These are phyloP conservation scores for Phoxinus dragarum DNA, from an alignment of 2,797 vertebrate species.

Conservation along the genomic window DNA sequence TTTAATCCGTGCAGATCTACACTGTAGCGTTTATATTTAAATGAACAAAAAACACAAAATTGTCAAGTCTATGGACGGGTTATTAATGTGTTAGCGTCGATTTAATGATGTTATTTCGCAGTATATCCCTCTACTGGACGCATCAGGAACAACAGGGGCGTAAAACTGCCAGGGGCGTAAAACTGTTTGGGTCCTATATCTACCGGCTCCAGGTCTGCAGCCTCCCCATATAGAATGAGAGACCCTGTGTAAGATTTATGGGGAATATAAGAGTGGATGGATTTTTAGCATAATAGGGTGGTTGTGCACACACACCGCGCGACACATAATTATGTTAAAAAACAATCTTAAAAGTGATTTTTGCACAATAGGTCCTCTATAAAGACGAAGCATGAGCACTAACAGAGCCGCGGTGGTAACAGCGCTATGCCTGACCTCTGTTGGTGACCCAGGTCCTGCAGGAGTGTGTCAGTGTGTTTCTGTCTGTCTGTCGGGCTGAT, in stretches of 20 bases:
- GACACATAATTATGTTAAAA: not conserved
- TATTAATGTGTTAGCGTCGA: too few species aligned
- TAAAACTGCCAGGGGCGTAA: too few species aligned
- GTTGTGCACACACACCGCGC: not conserved
- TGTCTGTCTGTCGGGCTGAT: conserved; percentile 86
- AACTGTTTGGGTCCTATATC: too few species aligned
- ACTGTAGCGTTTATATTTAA: too few species aligned
- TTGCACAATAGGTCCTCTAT: not conserved
- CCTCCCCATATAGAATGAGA: too few species aligned
- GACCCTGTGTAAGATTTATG: not conserved
- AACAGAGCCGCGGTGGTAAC: not conserved
- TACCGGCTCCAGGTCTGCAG: too few species aligned
- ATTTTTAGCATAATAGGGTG: not conserved
- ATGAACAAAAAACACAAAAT: too few species aligned
- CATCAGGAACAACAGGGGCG: too few species aligned
- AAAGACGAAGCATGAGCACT: not conserved
- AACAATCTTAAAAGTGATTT: not conserved
- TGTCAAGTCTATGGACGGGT: too few species aligned
- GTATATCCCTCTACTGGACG: too few species aligned
- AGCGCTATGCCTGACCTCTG: conserved; percentile 83
- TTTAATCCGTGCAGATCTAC: too few species aligned
- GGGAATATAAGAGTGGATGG: not conserved
- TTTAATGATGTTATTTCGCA: too few species aligned
- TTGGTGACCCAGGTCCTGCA: conserved; percentile 95
- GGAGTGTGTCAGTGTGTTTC: conserved; percentile 86